Evolutionary conservation across 92 coral and sea anemone genomes (phyloP), one percentile per base, ranked within the genome.

Genomic region (Parazoanthus swiftii): DNA sequence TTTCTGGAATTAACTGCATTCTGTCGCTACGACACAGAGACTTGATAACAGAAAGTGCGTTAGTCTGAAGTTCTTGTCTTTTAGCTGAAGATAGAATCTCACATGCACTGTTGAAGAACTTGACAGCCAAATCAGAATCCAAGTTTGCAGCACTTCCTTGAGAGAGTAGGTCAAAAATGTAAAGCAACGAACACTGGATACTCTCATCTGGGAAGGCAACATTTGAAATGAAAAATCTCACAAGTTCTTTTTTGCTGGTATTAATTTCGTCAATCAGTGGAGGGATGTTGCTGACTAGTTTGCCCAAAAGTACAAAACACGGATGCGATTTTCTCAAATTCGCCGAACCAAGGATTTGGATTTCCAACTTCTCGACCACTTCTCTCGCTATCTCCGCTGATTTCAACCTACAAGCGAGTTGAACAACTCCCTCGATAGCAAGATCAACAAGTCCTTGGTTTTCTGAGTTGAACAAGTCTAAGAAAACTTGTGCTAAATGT

Each of bases 311-410:
- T 43, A 93, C 85, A 51, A 95, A 79, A 63, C 73, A 90, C 0
- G 98, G 95, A 76, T 84, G 92, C 23, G 94, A 90, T 89, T 93
- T 95, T 88, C 91, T 91, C 50, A 92, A 80, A 85, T 97, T 97
- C 38, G 93, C 90, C 9, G 91, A 79, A 20, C 81, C 72, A 16
- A 88, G 86, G 25, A 97, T 70, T 38, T 91, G 89, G 29, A 76
- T 39, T 16, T 94, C 91, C 16, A 95, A 44, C 44, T 89, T 89
- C 26, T 91, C 97, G 75, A 97, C 71, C 11, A 95, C 91, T 90
- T 95, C 95, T 74, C 89, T 89, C 43, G 94, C 95, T 51, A 94
- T 75, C n/a, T 81, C 80, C 80, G 95, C 96, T 13, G 91, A 92
- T 70, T 94, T 93, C 26, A 94, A 73, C 56, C 90, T 89, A 21